These are phyloP conservation scores for Gymnodraco acuticeps DNA, from an alignment of 2,797 vertebrate genomes.

Conservation along the genomic window DNA sequence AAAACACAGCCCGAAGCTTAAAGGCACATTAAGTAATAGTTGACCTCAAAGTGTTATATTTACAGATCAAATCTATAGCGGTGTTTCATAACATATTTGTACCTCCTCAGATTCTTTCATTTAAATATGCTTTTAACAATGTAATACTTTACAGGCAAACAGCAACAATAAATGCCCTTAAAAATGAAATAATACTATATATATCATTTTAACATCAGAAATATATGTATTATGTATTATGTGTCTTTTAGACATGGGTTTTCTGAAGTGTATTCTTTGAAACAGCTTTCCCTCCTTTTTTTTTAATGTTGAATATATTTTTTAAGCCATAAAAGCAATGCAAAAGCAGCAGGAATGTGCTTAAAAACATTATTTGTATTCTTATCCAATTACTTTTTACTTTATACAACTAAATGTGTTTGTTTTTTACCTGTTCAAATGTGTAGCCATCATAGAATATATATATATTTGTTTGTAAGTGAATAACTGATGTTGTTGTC, in stretches of 20 bases:
- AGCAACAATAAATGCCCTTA: not conserved
- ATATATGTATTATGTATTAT: not conserved
- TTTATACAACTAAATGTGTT: not conserved
- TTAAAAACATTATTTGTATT: not conserved
- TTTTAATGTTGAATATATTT: not conserved
- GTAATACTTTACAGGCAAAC: not conserved
- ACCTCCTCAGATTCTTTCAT: not conserved
- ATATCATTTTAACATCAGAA: not conserved
- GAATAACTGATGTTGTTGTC: not conserved
- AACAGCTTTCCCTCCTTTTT: not conserved
- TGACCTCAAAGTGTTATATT: not conserved
- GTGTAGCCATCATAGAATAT: not conserved
- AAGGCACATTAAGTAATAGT: constrained; percentile 14
- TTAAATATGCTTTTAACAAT: not conserved
- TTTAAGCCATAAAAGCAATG: not conserved
- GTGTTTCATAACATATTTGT: not conserved
- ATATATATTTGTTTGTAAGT: not conserved
- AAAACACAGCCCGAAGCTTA: constrained; percentile 9
- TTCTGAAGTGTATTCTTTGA: not conserved
- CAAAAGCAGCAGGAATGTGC: not conserved
- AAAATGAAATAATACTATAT: not conserved
- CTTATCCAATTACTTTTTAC: too few relatives aligned
- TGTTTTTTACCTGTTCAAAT: not conserved
- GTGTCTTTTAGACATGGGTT: not conserved
- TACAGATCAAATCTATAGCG: not conserved